Evolutionary conservation across 2,797 vertebrate genomes (phyloP).

Genomic region (Decapterus maruadsi): DNA sequence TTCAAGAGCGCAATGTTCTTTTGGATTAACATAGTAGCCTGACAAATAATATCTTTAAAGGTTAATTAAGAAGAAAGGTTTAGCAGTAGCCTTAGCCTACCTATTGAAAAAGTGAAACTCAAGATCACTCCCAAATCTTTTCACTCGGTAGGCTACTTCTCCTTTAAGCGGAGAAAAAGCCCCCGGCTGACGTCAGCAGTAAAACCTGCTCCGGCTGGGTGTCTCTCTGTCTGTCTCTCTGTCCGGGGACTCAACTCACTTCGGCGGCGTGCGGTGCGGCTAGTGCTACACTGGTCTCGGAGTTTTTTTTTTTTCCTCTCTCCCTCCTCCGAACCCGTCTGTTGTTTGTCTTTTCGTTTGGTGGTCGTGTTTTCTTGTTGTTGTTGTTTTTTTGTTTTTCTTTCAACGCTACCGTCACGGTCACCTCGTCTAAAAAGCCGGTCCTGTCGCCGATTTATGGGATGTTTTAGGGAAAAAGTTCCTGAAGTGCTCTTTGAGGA

Average conservation of each 20-base stretch:
- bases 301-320: constrained; percentile 38
- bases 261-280: constrained; percentile 44
- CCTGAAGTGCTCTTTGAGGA: constrained; percentile 66
- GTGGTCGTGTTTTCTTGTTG: neutral
- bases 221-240: constrained; percentile 28
- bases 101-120: no score
- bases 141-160: constrained; percentile 40
- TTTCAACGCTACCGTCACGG: neutral
- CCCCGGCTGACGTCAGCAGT: constrained; percentile 81
- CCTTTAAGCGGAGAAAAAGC: constrained; percentile 72
- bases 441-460: constrained; percentile 16
- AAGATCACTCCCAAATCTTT: constrained; percentile 7
- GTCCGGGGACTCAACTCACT: constrained; percentile 77
- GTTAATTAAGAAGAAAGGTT: no score
- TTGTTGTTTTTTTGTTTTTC: constrained; percentile 16
- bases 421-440: no score
- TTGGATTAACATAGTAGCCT: no score
- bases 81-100: no score
- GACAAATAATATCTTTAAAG: no score
- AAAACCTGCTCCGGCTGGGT: constrained; percentile 72
- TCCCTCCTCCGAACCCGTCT: neutral
- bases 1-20: no score
- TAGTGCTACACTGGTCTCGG: constrained; percentile 48
- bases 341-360: constrained; percentile 40
- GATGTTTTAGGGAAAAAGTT: constrained; percentile 64